Percentiles rank a stretch among this genome's conserved stretches.
Conservation (phyloP, 2,888 invertebrate genomes). For the Acholoe squamosa region DNA sequence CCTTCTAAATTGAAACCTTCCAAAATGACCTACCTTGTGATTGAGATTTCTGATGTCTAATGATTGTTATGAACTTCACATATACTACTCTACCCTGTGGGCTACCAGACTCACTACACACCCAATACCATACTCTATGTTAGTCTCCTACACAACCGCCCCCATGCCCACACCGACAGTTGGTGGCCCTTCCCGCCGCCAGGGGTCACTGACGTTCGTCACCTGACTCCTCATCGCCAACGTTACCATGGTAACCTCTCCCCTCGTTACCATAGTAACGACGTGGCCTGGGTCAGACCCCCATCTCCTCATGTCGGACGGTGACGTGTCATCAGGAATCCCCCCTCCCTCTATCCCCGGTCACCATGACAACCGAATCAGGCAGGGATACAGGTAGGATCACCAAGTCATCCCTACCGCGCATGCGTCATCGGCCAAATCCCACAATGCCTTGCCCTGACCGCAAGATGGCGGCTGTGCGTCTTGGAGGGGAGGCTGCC, state of each 20-base stretch:
- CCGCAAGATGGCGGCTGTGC: background rate
- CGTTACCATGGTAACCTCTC: slow-evolving; percentile 40
- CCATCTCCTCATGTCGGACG: slow-evolving; percentile 4
- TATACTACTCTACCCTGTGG: too few relatives aligned
- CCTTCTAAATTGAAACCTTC: too few relatives aligned
- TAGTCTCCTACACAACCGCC: background rate
- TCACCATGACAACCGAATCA: slow-evolving; percentile 54
- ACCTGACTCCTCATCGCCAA: slow-evolving; percentile 35
- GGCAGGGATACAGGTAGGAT: slow-evolving; percentile 55
- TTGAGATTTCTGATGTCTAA: too few relatives aligned
- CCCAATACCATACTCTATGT: background rate
- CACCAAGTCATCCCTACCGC: slow-evolving; percentile 17
- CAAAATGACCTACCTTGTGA: too few relatives aligned
- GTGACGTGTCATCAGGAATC: slow-evolving; percentile 25
- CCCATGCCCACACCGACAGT: background rate
- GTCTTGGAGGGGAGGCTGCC: slow-evolving; percentile 6
- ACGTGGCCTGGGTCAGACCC: slow-evolving; percentile 2
- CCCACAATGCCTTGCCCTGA: slow-evolving; percentile 43
- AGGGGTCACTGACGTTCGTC: slow-evolving; percentile 41
- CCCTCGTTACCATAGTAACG: slow-evolving; percentile 43
- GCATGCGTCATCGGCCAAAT: slow-evolving; percentile 47
- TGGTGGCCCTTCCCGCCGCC: background rate
- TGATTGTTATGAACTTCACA: too few relatives aligned
- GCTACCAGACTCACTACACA: background rate
- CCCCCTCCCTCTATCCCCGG: background rate